Conservation (phyloP, 1,140 invertebrate species). For the Hyles euphorbiae region DNA sequence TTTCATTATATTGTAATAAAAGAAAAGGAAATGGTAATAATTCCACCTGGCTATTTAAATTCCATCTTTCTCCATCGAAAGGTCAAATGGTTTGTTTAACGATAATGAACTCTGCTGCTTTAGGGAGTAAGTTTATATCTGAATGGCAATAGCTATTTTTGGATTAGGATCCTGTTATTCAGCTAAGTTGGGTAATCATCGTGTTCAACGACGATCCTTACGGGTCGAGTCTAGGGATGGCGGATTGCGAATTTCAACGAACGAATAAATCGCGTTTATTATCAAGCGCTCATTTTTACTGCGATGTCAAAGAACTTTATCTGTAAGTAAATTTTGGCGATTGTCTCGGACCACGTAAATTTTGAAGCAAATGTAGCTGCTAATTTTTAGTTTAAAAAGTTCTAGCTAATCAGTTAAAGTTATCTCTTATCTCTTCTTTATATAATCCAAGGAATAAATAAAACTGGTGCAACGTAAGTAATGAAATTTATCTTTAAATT, state of each 20-base stretch:
- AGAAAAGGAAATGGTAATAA: slow-evolving; percentile 32
- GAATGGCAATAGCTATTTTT: slow-evolving; percentile 13
- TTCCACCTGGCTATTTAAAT: slow-evolving; percentile 28
- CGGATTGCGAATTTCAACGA: not conserved
- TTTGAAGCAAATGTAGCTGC: no score
- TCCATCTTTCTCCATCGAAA: slow-evolving; percentile 18
- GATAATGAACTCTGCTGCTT: slow-evolving; percentile 12
- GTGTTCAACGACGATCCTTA: slow-evolving; percentile 30
- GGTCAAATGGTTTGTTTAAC: slow-evolving; percentile 2
- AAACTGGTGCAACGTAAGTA: no score
- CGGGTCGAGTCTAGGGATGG: slow-evolving; percentile 4
- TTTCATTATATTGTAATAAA: slow-evolving; percentile 31
- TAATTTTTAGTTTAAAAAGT: no score
- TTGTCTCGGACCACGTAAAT: no score
- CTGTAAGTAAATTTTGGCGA: not conserved
- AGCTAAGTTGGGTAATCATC: slow-evolving; percentile 36
- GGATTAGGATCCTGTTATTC: slow-evolving; percentile 31
- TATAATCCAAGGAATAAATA: no score
- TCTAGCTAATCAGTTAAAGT: no score
- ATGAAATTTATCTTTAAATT: no score
- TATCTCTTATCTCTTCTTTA: no score
- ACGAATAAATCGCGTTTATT: not conserved
- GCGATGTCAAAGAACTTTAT: not conserved
- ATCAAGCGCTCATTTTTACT: not conserved
- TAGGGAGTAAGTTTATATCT: not conserved